A percentile compares a stretch with the other conserved stretches of the same genome.
phyloP scores from a whole-genome alignment of 2,888 invertebrate genomes.

The Psylliodes chrysocephalus region DNA sequence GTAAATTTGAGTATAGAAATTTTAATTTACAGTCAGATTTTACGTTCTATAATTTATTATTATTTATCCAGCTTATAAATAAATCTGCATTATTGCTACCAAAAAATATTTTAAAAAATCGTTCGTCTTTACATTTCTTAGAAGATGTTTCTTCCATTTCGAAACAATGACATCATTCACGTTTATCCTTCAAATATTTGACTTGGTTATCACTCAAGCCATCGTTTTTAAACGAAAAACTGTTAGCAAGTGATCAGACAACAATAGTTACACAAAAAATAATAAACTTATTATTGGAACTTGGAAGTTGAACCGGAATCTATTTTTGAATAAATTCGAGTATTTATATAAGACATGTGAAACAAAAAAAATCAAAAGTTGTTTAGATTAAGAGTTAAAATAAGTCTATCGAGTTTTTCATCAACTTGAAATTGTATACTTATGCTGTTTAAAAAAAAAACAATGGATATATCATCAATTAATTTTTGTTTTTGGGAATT shows the following conservation, averaged over 20 bases:
- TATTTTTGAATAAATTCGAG: not conserved
- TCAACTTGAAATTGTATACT: not conserved
- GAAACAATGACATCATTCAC: too few relatives aligned
- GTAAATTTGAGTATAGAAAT: too few relatives aligned
- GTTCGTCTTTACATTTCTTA: too few relatives aligned
- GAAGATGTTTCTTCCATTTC: too few relatives aligned
- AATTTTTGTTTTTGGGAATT: too few relatives aligned
- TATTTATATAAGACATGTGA: not conserved
- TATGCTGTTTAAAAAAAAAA: not conserved
- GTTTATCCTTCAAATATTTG: too few relatives aligned
- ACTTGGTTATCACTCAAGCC: not conserved
- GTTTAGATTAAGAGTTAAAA: not conserved
- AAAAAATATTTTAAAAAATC: too few relatives aligned
- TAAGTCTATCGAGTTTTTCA: not conserved
- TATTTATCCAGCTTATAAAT: too few relatives aligned
- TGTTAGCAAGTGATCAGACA: constrained; percentile 5
- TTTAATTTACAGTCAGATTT: too few relatives aligned
- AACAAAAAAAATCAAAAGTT: not conserved
- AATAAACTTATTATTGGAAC: not conserved
- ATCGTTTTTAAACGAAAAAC: not conserved
- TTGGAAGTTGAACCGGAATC: not conserved
- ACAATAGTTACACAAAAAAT: constrained; percentile 5
- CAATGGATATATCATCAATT: not conserved
- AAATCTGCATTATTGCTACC: too few relatives aligned
- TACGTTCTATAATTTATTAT: too few relatives aligned